Conservation (phyloP, 2,888 invertebrate species). For the Alloplasta piceator region DNA sequence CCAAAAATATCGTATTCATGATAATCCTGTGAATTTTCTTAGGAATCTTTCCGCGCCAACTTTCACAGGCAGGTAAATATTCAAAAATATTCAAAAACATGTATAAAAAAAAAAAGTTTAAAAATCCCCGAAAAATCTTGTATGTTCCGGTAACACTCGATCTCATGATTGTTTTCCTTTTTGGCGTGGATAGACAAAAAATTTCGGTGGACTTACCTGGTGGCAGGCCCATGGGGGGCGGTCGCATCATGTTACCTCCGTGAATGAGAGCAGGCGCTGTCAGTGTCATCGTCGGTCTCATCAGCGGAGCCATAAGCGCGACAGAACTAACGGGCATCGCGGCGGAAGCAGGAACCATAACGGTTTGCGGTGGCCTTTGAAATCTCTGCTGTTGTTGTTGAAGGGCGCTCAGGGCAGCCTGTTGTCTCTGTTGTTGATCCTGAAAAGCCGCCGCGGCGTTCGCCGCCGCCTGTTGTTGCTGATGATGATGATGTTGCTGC, state of each 20-base stretch:
- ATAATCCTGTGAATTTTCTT: no score
- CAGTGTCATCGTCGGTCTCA: constrained; percentile 84
- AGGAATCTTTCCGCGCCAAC: no score
- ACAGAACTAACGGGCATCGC: constrained; percentile 84
- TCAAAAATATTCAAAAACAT: no score
- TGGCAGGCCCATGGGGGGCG: constrained; percentile 87
- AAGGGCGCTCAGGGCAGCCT: constrained; percentile 82
- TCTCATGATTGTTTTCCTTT: constrained; percentile 8
- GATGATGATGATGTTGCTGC: constrained; percentile 79
- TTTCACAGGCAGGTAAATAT: no score
- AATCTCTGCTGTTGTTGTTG: constrained; percentile 84
- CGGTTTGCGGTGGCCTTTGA: constrained; percentile 83
- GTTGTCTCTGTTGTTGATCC: constrained; percentile 82
- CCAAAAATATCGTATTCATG: no score
- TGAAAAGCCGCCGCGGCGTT: constrained; percentile 83
- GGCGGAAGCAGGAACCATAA: constrained; percentile 83
- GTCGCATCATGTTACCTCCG: constrained; percentile 87
- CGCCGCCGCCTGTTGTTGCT: constrained; percentile 80
- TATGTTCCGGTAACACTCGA: no score
- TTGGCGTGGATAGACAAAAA: constrained; percentile 29
- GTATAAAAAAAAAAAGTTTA: no score
- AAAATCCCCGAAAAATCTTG: no score
- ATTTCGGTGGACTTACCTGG: constrained; percentile 85
- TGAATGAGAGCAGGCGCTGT: constrained; percentile 85
- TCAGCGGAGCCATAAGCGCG: constrained; percentile 84